A percentile compares a stretch with the other conserved stretches of the same genome.
Evolutionary conservation across 2,888 invertebrate species (phyloP).

Genomic region (Willowsia nigromaculata): DNA sequence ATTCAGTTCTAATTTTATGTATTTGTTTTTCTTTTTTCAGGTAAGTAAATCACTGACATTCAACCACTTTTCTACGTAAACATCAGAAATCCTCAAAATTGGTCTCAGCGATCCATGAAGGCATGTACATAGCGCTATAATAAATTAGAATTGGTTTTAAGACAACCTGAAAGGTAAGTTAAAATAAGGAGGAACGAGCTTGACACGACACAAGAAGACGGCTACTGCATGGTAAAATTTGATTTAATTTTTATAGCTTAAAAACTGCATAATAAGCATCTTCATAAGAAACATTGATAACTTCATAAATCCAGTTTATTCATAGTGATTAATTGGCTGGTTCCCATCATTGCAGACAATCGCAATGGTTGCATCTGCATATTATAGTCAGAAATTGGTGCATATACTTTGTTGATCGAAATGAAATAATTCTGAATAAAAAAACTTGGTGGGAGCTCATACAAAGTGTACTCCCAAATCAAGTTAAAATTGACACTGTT

Average conservation of each 20-base stretch:
- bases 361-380: too few species aligned
- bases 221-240: not conserved
- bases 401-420: too few species aligned
- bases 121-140: not conserved
- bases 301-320: too few species aligned
- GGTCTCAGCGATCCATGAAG: slow-evolving; percentile 41
- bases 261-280: not conserved
- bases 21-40: slow-evolving; percentile 39
- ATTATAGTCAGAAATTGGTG: too few species aligned
- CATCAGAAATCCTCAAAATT: not conserved
- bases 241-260: not conserved
- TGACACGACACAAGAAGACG: not conserved
- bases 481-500: not conserved
- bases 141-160: too few species aligned
- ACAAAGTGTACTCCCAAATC: too few species aligned
- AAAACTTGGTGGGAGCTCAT: too few species aligned
- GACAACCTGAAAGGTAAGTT: not conserved
- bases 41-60: slow-evolving; percentile 57
- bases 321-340: too few species aligned
- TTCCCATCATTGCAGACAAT: too few species aligned
- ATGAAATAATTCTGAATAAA: too few species aligned
- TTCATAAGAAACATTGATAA: not conserved
- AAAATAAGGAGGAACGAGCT: not conserved
- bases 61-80: slow-evolving; percentile 1
- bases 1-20: slow-evolving; percentile 42